These are phyloP conservation scores for Danaus melanippus DNA, from an alignment of 1,140 invertebrate species.

Conservation along the genomic window DNA sequence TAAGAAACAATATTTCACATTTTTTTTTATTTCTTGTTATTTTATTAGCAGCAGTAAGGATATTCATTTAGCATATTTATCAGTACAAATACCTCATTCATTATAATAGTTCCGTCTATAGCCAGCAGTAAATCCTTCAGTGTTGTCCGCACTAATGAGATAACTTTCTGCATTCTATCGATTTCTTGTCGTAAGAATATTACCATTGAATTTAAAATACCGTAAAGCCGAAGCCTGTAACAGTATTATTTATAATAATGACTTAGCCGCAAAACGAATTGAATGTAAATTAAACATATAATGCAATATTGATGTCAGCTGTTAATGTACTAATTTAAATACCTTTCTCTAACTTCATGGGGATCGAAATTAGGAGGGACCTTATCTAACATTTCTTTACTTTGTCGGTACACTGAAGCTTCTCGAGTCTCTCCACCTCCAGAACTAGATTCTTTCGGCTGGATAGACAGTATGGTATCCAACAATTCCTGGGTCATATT, in stretches of 20 bases:
- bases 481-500: constrained; percentile 93
- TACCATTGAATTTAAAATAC: constrained; percentile 57
- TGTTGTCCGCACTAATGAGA: constrained; percentile 82
- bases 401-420: constrained; percentile 89
- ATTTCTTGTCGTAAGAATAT: constrained; percentile 89
- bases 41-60: neutral
- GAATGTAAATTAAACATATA: constrained; percentile 1
- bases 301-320: neutral
- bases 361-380: constrained; percentile 90
- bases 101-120: constrained; percentile 97
- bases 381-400: constrained; percentile 96
- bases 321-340: constrained; percentile 1
- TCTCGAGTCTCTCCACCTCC: constrained; percentile 90
- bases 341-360: constrained; percentile 91
- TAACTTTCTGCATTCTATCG: constrained; percentile 93
- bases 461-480: constrained; percentile 95
- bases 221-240: constrained; percentile 46
- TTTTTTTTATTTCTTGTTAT: neutral
- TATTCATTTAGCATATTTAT: constrained; percentile 1
- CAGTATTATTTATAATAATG: neutral
- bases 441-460: constrained; percentile 93
- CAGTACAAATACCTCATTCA: constrained; percentile 77
- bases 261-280: neutral
- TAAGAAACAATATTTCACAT: constrained; percentile 2
- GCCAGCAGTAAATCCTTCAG: constrained; percentile 92